Evolutionary conservation across 92 coral and sea anemone genomes (phyloP), one percentile per base, ranked within the genome.

Genomic region (Siderastrea siderea): DNA sequence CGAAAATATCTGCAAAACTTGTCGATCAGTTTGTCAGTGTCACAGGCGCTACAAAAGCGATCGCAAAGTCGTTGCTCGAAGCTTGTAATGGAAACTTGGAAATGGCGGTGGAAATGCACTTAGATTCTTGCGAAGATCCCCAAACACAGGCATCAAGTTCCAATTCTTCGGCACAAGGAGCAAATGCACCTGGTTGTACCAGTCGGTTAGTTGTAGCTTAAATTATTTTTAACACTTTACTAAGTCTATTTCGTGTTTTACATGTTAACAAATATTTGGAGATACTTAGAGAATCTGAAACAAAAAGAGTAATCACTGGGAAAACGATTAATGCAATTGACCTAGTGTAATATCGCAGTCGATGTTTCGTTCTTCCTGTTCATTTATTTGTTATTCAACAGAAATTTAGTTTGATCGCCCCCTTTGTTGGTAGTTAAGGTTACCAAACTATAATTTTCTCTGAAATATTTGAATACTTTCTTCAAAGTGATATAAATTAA

Each of bases 71-170:
- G 13, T 83, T 94, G 75, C 85, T 97, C 60, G 94, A 94, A 68
- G 99, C 98, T 75, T 90, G 98, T 73, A 96, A 96, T 89, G 99
- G 99, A 44, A 97, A 97, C 88, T 92, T 97, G 73, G 98, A 96
- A 88, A 96, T 97, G 99, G 99, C 99, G 16, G 93, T 97, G 70
- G 99, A 93, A 83, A 96, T 97, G 98, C 95, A 97, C 59, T 93
- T 97, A n/a, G 99, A 97, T 86, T 94, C 98, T 43, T 90, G 92
- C 80, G 82, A 84, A 48, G 94, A 71, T 19, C 71, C 92, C 49
- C 75, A 78, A 65, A 15, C 89, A 11, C 47, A 45, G 38, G 78
- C 77, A 47, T 61, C 86, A 9, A 71, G 88, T 70, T 51, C 94
- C 12, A 49, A 84, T 58, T 66, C 89, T 47, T 77, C 92, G 14